Conservation (phyloP, 2,797 vertebrate genomes). For the Phaenicophaeus curvirostris region DNA sequence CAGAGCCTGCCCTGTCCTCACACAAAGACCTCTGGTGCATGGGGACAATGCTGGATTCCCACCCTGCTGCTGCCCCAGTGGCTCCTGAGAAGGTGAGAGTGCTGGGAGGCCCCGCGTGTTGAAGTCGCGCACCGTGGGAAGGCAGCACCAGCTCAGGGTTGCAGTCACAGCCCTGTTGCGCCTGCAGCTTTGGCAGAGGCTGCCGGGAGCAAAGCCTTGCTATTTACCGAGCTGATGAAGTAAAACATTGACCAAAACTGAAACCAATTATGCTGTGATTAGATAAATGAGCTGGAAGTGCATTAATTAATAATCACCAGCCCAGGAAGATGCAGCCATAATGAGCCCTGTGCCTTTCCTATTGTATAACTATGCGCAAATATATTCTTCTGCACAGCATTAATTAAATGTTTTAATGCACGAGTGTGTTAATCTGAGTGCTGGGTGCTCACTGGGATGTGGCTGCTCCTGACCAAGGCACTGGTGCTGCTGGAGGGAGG, state of each 20-base stretch:
- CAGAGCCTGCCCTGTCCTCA: rapidly evolving
- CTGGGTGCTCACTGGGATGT: rapidly evolving
- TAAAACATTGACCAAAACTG: conserved; percentile 30
- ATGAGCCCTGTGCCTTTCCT: background rate
- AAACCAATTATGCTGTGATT: conserved; percentile 32
- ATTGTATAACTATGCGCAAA: background rate
- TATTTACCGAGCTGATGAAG: background rate
- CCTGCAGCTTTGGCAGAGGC: background rate
- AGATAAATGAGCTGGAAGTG: conserved; percentile 47
- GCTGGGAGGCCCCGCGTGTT: background rate
- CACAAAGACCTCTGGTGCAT: background rate
- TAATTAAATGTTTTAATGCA: background rate
- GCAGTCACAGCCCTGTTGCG: rapidly evolving
- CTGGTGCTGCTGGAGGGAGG: background rate
- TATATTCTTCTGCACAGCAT: background rate
- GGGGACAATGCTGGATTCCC: rapidly evolving
- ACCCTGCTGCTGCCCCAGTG: rapidly evolving
- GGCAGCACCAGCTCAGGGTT: rapidly evolving
- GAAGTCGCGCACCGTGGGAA: no score
- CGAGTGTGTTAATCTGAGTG: rapidly evolving
- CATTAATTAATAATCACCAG: conserved; percentile 52
- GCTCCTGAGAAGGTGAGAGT: rapidly evolving
- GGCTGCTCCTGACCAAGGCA: background rate
- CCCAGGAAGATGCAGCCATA: background rate
- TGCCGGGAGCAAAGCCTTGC: background rate